Evolutionary conservation across 2,797 vertebrate species (phyloP), one percentile per base, ranked within the genome.

Genomic region (Gymnodraco acuticeps): DNA sequence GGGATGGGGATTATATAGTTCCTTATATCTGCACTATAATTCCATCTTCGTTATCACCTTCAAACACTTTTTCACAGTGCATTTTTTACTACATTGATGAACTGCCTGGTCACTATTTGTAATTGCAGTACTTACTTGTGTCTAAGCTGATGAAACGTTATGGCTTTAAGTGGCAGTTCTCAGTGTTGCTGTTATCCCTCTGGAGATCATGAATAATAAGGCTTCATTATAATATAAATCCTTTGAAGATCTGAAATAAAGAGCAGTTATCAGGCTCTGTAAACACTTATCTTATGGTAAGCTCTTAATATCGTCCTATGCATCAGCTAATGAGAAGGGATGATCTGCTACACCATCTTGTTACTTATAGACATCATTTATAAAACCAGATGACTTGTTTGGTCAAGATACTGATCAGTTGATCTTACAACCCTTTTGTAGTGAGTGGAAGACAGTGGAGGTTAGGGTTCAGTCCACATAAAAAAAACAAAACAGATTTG

Each of bases 171-270:
- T 71, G 46, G 55, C 58, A 47, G 53, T 66, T 79, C 51, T 58
- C 38, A 81, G 70, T 46, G 55, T 33, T 48, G 53, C 64, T 66
- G 72, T 52, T 76, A 80, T 73, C 31, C 55, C 53, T 33, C 31
- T 53, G 46, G 43, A 63, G 53, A 58, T 80, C 33, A 72, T 77
- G 77, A 75, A 85, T 83, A 71, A 75, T 68, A 68, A 77, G 51
- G 63, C 54, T 74, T 74, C 63, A 75, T 71, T 54, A 81, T 78
- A 56, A 69, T 80, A 42, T 70, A 52, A 66, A 14, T 64, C 43
- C 70, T 82, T 73, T 81, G 70, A 86, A 87, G 67, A 83, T 41
- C 59, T 59, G 45, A 58, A 59, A 75, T 31, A 65, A 68, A 70
- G 47, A 65, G 19, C 70, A 61, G 61, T 84, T 71, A 78, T 53